phyloP scores from a whole-genome alignment of 2,797 vertebrate species.

The Poecilia velifera region DNA sequence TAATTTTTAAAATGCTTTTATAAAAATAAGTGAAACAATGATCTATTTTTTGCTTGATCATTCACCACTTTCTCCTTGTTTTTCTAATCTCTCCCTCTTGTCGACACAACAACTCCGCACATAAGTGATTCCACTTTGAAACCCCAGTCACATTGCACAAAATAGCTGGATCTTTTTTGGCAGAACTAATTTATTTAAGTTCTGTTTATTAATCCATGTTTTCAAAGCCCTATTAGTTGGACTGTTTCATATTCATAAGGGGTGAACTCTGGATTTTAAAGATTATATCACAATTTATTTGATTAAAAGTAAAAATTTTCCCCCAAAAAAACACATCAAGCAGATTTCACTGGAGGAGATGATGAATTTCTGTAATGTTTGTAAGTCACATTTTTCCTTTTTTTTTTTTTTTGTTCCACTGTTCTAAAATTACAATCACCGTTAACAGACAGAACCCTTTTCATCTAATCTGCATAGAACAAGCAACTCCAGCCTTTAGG shows the following conservation, averaged over 20 bases:
- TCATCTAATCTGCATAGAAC: background rate
- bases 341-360: background rate
- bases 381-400: background rate
- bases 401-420: background rate
- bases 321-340: background rate
- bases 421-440: background rate
- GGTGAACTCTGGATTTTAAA: background rate
- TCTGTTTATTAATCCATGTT: background rate
- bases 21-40: background rate
- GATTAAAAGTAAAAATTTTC: background rate
- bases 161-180: background rate
- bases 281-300: background rate
- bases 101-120: background rate
- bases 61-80: background rate
- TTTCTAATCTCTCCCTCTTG: background rate
- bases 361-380: background rate
- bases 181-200: background rate
- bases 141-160: background rate
- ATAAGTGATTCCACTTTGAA: background rate
- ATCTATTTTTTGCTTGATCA: background rate
- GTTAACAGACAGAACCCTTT: background rate
- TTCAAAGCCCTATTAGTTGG: background rate
- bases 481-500: background rate
- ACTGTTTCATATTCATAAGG: background rate
- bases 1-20: background rate